Evolutionary conservation across 2,797 vertebrate species (phyloP), one percentile per base, ranked within the genome.

Genomic region (Lateolabrax maculatus): DNA sequence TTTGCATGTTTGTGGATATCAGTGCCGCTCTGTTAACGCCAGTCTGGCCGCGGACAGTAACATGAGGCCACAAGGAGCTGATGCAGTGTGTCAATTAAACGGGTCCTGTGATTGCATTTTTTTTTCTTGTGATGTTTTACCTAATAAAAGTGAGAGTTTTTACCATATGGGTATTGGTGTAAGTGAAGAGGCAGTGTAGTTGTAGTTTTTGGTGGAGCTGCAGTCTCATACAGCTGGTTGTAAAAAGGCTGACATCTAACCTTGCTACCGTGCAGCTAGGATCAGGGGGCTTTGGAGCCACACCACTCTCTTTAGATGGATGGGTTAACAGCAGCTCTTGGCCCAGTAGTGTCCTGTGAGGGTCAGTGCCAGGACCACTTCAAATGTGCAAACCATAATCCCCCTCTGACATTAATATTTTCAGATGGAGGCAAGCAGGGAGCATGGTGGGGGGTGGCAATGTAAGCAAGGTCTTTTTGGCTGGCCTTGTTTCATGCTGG

Each of bases 1-100:
- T 94, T 88, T 91, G 83, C 94, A 90, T 94, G 94, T 94, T 95
- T 95, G 94, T 93, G 94, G 93, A 94, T 93, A 94, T 94, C 88
- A 21, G 77, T 49, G 89, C 69, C 88, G 85, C 94, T 95, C 84
- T 2, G 90, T 93, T 94, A 90, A 89, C 96, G 95, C 95, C 97
- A 96, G 94, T 68, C 95, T 95, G 96, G 95, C 96, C 95, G 93
- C 88, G 27, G 90, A 83, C 85, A 23, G 97, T 96, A 97, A 97
- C 92, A 87, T 41, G 94, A 98, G 90, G 95, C 95, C 87, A 85
- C 75, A 80, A 49, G 81, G 79, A 90, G 88, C 93, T 93, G 95
- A 89, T 91, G 61, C 90, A 80, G 86, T 90, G 83, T 92, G 91
- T 92, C 93, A 96, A 94, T 95, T 89, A 79, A 95, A 94, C 82